These are phyloP conservation scores for Camponotus vicinus DNA, from an alignment of 1,140 invertebrate genomes.

Conservation along the genomic window DNA sequence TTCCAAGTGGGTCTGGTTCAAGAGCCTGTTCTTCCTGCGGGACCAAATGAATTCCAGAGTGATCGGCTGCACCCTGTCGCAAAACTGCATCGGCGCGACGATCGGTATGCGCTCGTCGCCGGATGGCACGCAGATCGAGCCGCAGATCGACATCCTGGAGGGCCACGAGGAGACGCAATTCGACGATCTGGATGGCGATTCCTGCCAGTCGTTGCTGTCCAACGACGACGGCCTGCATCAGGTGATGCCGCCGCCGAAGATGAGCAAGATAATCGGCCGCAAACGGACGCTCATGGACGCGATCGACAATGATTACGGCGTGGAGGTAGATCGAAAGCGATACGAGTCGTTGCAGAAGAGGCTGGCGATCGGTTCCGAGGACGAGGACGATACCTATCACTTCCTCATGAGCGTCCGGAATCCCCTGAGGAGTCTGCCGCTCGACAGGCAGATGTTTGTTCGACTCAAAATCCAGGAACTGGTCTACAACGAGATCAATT, in stretches of 20 bases:
- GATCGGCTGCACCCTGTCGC: constrained; percentile 73
- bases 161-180: constrained; percentile 78
- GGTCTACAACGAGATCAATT: constrained; percentile 79
- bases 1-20: constrained; percentile 81
- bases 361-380: constrained; percentile 63
- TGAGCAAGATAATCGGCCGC: constrained; percentile 69
- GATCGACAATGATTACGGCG: constrained; percentile 72
- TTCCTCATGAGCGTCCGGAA: constrained; percentile 81
- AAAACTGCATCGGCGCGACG: constrained; percentile 67
- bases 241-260: constrained; percentile 69
- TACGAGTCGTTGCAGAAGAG: constrained; percentile 74
- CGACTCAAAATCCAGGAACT: constrained; percentile 82
- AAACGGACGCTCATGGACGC: constrained; percentile 71
- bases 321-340: constrained; percentile 72
- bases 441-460: constrained; percentile 80
- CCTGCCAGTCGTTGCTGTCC: constrained; percentile 75
- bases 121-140: constrained; percentile 77
- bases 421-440: constrained; percentile 77
- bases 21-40: constrained; percentile 76
- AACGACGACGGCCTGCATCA: constrained; percentile 76
- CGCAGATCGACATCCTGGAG: constrained; percentile 78
- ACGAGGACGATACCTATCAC: constrained; percentile 80
- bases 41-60: constrained; percentile 80
- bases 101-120: constrained; percentile 68
- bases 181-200: constrained; percentile 77